Percentiles rank a stretch among this genome's conserved stretches.
phyloP scores from a whole-genome alignment of 2,888 invertebrate genomes.

The Nebria salina region DNA sequence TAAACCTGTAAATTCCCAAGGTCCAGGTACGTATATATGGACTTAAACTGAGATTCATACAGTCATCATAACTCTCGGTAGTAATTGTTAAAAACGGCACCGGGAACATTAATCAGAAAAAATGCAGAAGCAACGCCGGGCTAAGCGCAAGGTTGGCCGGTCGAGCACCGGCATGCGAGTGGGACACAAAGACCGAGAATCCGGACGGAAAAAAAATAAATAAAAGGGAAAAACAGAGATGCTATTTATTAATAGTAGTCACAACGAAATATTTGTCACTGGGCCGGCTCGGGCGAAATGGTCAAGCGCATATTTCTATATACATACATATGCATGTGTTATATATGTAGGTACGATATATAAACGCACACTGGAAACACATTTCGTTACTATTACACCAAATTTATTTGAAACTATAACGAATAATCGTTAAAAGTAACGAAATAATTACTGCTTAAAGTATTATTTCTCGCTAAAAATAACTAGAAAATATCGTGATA shows the following conservation, averaged over 20 bases:
- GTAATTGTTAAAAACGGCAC: conserved; percentile 41
- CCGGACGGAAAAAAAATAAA: neutral
- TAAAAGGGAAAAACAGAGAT: conserved; percentile 37
- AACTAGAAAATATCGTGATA: too few species aligned
- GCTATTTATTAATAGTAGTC: conserved; percentile 42
- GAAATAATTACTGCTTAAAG: too few species aligned
- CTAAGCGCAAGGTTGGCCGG: conserved; percentile 23
- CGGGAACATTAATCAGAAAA: conserved; percentile 31
- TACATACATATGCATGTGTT: neutral
- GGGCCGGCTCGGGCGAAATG: conserved; percentile 4
- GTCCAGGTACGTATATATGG: neutral
- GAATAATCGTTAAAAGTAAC: too few species aligned
- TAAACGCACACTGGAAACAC: neutral
- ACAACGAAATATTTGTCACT: conserved; percentile 34
- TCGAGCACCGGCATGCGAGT: neutral
- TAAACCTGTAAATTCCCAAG: neutral
- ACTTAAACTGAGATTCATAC: conserved; percentile 7
- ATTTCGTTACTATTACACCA: too few species aligned
- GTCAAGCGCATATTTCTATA: neutral
- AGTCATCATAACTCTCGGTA: conserved; percentile 17
- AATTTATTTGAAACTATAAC: too few species aligned
- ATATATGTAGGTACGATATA: neutral
- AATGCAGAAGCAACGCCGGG: conserved; percentile 31
- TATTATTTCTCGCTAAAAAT: too few species aligned
- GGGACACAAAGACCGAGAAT: neutral